Base-by-base conservation (phyloP, 2,113 vertebrate species). In the Nothoprocta perdicaria region DNA sequence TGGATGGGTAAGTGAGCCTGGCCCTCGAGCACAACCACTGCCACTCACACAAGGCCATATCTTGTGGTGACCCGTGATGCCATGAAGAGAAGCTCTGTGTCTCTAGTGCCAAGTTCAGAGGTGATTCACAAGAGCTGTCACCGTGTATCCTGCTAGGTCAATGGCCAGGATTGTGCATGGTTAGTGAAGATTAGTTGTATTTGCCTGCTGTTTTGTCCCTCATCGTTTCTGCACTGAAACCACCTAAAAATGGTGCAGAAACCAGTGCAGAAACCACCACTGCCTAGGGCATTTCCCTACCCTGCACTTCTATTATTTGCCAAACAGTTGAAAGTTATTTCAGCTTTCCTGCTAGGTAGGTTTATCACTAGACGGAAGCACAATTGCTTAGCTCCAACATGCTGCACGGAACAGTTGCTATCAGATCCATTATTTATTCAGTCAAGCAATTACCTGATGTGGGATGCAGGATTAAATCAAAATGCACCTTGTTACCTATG, bases 1-100 rank as follows among this genome's bases (percentile, higher is more conserved):
- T 99, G 83, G 99, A 99, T 0, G 99, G 99, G 99, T 99, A 33
- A 97, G 98, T 96, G 63, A 84, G 23, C 55, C n/a, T 29, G 21
- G 27, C 27, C 46, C 23, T 50, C 0, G 4, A 0, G 3, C 46
- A 21, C 53, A n/a, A 4, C 11, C 58, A 10, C 63, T 41, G 71
- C 21, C 33, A 27, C 27, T 52, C 17, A 9, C 31, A 35, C 43
- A 53, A 58, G 27, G 31, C 22, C 68, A 41, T 0, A 1, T n/a
- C 41, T 83, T 23, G 38, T 74, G 31, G 41, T 52, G 31, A 35
- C 3, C 16, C 26, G n/a, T 31, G 12, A 22, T 60, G 23, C 53
- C 40, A n/a, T 31, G 46, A 45, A 7, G 57, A 23, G 27, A 21
- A 53, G 33, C 31, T 43, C 38, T 14, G 43, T 38, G 75, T 50